Conservation (phyloP, 92 coral and sea anemone species). For the Zoanthus solanderi region DNA sequence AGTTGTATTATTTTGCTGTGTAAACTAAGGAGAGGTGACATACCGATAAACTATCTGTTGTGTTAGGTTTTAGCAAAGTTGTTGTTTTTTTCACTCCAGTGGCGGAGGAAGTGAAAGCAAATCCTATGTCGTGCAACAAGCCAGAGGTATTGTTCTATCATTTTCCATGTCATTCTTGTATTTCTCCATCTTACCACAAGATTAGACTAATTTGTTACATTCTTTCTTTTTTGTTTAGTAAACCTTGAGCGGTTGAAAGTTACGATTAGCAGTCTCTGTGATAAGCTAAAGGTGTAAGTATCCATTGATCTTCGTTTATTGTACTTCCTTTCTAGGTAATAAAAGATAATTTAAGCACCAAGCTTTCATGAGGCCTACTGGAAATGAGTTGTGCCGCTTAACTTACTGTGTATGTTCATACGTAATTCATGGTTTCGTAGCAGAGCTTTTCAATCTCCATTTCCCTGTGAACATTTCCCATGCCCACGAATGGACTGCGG, state of each 20-base stretch:
- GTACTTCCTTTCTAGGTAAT: neutral
- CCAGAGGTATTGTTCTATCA: slow-evolving; percentile 61
- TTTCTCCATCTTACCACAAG: neutral
- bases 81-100: slow-evolving; percentile 26
- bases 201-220: neutral
- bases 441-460: too few species aligned
- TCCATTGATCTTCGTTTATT: neutral
- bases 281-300: slow-evolving; percentile 39
- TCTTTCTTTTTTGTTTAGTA: slow-evolving; percentile 10
- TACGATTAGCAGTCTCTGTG: slow-evolving; percentile 34
- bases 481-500: too few species aligned
- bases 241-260: slow-evolving; percentile 39
- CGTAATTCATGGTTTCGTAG: too few species aligned
- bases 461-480: too few species aligned
- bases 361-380: neutral
- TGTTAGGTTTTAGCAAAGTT: neutral
- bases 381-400: too few species aligned
- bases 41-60: too few species aligned
- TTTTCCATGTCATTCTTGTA: neutral
- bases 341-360: neutral
- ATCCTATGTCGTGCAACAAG: slow-evolving; percentile 68
- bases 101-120: slow-evolving; percentile 77
- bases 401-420: too few species aligned
- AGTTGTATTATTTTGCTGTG: too few species aligned
- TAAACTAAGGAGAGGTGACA: too few species aligned